Conservation (phyloP, 1,140 invertebrate species). For the Phocides pigmalion region DNA sequence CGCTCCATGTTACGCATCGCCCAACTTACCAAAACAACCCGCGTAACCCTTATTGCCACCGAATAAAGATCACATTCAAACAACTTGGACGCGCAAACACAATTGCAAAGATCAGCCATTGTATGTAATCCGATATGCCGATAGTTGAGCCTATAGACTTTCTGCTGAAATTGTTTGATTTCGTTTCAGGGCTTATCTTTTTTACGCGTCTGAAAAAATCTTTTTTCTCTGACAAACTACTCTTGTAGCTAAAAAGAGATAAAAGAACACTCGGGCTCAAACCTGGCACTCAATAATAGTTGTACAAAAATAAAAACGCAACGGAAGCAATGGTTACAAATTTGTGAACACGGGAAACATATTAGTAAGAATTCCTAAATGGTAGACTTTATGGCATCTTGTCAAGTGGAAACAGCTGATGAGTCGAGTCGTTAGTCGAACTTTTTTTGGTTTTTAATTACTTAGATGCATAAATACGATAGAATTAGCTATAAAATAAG, state of each 20-base stretch:
- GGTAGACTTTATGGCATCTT: conserved; percentile 42
- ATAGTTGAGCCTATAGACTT: conserved; percentile 67
- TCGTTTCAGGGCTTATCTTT: conserved; percentile 51
- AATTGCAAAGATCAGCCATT: conserved; percentile 67
- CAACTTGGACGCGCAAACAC: conserved; percentile 34
- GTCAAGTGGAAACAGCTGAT: conserved; percentile 72
- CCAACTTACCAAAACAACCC: conserved; percentile 50
- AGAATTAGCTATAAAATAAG: no score
- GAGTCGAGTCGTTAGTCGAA: background rate
- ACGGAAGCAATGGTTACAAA: conserved; percentile 67
- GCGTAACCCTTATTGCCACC: conserved; percentile 41
- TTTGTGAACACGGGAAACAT: conserved; percentile 78
- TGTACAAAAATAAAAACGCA: conserved; percentile 54
- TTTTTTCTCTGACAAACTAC: conserved; percentile 20
- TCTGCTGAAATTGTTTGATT: conserved; percentile 69
- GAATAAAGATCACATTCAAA: conserved; percentile 48
- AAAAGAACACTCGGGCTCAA: conserved; percentile 36
- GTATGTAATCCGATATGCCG: conserved; percentile 73
- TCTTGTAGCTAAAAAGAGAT: conserved; percentile 32
- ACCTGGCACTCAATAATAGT: conserved; percentile 38
- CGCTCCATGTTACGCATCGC: conserved; percentile 60
- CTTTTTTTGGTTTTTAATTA: background rate
- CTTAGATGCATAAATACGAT: no score
- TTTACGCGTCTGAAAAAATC: conserved; percentile 41
- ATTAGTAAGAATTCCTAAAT: conserved; percentile 57